Conservation (phyloP, 2,888 invertebrate genomes). For the Sphaerophoria rueppellii region DNA sequence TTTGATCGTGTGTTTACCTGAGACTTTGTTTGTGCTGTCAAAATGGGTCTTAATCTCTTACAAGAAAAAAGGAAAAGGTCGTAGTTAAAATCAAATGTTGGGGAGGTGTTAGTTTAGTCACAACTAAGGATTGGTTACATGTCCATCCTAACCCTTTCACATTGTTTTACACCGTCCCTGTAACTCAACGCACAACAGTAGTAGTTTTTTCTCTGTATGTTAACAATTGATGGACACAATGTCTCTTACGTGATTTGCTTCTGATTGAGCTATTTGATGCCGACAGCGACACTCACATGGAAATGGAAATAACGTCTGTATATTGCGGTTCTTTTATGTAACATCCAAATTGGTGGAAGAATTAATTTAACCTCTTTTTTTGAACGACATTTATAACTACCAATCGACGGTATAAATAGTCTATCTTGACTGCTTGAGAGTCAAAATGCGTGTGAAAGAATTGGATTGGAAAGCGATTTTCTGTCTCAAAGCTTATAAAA, state of each 20-base stretch:
- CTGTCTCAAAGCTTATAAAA: neutral
- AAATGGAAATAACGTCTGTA: conserved; percentile 22
- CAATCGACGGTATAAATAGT: neutral
- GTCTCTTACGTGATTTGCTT: conserved; percentile 39
- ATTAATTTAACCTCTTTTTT: conserved; percentile 1
- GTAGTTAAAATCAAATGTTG: neutral
- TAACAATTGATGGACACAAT: conserved; percentile 18
- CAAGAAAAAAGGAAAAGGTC: neutral
- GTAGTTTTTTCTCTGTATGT: neutral
- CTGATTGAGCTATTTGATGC: neutral
- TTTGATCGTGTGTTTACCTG: conserved; percentile 28
- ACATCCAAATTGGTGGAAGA: conserved; percentile 15
- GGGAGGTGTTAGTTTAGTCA: too few species aligned
- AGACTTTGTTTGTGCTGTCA: neutral
- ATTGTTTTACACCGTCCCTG: too few species aligned
- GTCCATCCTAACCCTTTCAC: too few species aligned
- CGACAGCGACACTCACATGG: neutral
- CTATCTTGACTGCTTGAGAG: neutral
- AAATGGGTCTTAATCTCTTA: neutral
- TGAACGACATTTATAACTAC: conserved; percentile 21
- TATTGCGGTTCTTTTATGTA: conserved; percentile 65
- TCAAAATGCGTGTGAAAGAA: neutral
- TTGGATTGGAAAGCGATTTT: neutral
- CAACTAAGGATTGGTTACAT: too few species aligned
- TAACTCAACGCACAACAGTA: neutral